Base-by-base conservation (phyloP, 2,113 vertebrate genomes). In the Haemorhous mexicanus region DNA sequence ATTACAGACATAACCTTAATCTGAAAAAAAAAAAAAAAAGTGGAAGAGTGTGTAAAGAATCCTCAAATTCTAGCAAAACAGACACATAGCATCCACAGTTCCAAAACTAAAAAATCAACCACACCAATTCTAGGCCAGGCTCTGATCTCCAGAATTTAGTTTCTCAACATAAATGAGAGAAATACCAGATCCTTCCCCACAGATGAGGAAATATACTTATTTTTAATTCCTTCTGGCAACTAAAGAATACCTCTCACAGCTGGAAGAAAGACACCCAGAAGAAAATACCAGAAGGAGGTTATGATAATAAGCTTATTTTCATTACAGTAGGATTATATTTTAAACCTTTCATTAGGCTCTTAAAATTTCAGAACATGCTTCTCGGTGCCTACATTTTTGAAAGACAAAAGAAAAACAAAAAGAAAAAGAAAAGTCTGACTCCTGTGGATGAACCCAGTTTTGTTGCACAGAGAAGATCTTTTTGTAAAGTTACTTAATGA, bases 321-420 rank as follows among this genome's bases (percentile, higher is more conserved):
- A 89, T 96, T 94, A 96, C 67, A 80, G 83, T 23, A 90, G 86
- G 63, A 96, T 94, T 87, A 61, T 37, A 59, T 28, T 61, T 95
- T 81, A 95, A 66, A 82, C 70, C 89, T 94, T 94, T 95, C 83
- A 94, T 70, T 86, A 92, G 93, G 28, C 52, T 92, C 94, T 94
- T 78, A 64, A 91, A 84, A 78, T 74, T 93, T 94, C 72, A 47
- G 90, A 82, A 82, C 84, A 62, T 81, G 80, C 46, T 94, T 93
- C 89, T 84, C 8, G 0, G 1, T 90, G 62, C n/a, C 56, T 66
- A 64, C 74, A 46, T 78, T 95, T 96, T 56, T 73, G 94, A 79
- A 94, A 90, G 82, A 88, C 68, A 67, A 79, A 94, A 78, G 85
- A 27, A 92, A 90, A 95, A 89, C 64, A 88, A 46, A 37, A 79